Evolutionary conservation across 2,888 invertebrate genomes (phyloP), one percentile per base, ranked within the genome.

Genomic region (Flexamia atlantica): DNA sequence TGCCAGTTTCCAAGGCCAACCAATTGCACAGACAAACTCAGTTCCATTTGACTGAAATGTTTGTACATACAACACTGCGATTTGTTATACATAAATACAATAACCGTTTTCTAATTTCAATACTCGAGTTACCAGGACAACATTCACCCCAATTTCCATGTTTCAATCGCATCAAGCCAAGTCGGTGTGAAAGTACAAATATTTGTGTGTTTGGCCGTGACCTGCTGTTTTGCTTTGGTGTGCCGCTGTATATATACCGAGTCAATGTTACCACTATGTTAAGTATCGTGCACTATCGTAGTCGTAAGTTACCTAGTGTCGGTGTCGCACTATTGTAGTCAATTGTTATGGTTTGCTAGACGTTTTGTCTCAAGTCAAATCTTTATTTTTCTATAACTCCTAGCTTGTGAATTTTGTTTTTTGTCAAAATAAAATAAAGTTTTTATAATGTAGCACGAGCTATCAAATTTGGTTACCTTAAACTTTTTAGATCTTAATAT

Each of bases 321-420:
- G 46, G 76, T 84, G 64, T 84, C 46, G 81, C 76, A 79, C 53
- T 64, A 60, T 72, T 79, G 76, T 76, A 76, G 76, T 76, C 76
- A 36, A 81, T 64, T 84, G 84, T 84, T 84, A 84, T 82, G 60
- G 82, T 72, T 84, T 81, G 76, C 81, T 70, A 60, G 82, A 74
- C 64, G 74, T 81, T 84, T 72, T 68, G 74, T 83, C 74, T 76
- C 64, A 64, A 74, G 70, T 70, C 76, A 81, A 76, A 82, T 81
- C 81, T 84, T 84, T 84, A 84, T 84, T 84, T 84, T 84, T 84
- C 76, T 84, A 84, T 81, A 80, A 84, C 81, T 84, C 42, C 76
- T 84, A 84, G 84, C 76, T 76, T 72, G 50, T 84, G 72, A 82
- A 50, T 82, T 82, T 53, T 4, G 68, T 81, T 82, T 82, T 82